A percentile compares a stretch with the other conserved stretches of the same genome.
These are phyloP conservation scores for Acrocephalus kingi DNA, from an alignment of 2,113 vertebrate species.

Conservation along the genomic window DNA sequence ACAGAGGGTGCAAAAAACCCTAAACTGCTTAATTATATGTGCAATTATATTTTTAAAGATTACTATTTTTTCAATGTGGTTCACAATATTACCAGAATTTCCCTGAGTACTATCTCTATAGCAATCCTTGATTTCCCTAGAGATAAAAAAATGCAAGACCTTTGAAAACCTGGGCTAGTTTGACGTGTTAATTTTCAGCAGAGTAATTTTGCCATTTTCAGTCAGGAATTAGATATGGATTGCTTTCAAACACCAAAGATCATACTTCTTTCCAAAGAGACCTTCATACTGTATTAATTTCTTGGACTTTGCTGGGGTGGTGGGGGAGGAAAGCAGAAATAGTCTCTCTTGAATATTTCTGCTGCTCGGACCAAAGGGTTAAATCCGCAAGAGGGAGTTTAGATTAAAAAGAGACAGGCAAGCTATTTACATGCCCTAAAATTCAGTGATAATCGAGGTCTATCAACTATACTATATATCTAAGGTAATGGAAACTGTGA, in stretches of 20 bases:
- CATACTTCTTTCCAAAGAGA: neutral
- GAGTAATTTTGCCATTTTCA: neutral
- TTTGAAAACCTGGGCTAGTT: neutral
- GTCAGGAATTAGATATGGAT: neutral
- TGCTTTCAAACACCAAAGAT: constrained; percentile 6
- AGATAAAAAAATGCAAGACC: neutral
- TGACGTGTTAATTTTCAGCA: neutral
- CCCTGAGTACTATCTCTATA: neutral
- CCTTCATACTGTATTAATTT: neutral
- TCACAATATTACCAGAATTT: neutral
- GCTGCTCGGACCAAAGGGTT: neutral
- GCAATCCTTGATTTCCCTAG: neutral
- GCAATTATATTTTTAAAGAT: neutral
- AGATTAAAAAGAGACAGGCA: neutral
- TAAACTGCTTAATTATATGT: neutral
- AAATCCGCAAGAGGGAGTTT: neutral
- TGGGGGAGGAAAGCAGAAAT: rapidly evolving
- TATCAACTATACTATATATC: neutral
- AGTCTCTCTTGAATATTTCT: neutral
- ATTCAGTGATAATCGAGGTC: neutral
- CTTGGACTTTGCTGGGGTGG: neutral
- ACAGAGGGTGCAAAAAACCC: neutral
- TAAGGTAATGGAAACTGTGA: neutral
- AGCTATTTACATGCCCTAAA: neutral
- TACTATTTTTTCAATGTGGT: neutral